Evolutionary conservation across 2,113 vertebrate genomes (phyloP).

Genomic region (Gymnarchus niloticus): DNA sequence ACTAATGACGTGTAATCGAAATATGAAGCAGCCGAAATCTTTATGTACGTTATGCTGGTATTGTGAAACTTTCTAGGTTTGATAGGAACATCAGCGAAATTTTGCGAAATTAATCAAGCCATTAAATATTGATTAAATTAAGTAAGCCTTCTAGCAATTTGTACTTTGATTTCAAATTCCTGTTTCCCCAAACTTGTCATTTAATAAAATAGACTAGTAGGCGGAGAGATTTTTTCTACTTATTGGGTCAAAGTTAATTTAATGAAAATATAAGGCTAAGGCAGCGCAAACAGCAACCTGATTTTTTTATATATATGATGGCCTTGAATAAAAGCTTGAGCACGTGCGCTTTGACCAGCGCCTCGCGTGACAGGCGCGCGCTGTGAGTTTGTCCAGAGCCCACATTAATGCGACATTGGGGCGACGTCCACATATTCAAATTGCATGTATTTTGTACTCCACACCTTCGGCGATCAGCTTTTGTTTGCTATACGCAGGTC

Average conservation of each 20-base stretch:
- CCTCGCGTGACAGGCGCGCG: not conserved
- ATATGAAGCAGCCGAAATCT: not conserved
- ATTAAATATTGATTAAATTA: conserved; percentile 2
- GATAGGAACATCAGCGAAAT: not conserved
- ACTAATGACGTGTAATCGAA: no score
- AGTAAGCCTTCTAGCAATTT: not conserved
- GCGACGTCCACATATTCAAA: not conserved
- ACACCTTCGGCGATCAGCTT: conserved; percentile 13
- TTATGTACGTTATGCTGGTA: not conserved
- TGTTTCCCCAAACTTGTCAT: not conserved
- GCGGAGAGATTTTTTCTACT: no score
- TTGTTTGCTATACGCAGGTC: conserved; percentile 20
- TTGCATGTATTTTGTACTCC: not conserved
- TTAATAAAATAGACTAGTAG: not conserved
- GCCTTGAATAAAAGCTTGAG: not conserved
- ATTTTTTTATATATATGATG: no score
- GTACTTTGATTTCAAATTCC: not conserved
- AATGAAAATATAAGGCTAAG: no score
- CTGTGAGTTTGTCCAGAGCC: not conserved
- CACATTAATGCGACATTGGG: not conserved
- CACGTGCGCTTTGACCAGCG: not conserved
- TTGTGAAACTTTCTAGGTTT: conserved; percentile 5
- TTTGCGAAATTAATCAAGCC: not conserved
- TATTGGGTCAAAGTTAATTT: no score
- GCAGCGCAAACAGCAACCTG: no score